Evolutionary conservation across 2,888 invertebrate species (phyloP).

Genomic region (Tetragnatha montana): DNA sequence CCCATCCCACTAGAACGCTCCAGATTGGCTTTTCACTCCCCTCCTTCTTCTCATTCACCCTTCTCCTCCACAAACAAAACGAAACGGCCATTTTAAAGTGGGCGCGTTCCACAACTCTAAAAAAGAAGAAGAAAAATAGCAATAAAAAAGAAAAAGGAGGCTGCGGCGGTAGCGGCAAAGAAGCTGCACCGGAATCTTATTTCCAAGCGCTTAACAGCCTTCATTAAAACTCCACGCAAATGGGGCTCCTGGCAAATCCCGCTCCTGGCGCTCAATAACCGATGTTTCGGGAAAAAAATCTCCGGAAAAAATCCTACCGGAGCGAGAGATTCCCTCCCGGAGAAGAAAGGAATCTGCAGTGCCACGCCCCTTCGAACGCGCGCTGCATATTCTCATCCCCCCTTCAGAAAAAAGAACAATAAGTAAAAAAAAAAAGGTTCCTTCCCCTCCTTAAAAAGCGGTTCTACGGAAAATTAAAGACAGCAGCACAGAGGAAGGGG

Average conservation of each 20-base stretch:
- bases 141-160: neutral
- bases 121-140: neutral
- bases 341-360: slow-evolving; percentile 30
- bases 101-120: neutral
- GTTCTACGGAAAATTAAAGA: slow-evolving; percentile 50
- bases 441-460: slow-evolving; percentile 27
- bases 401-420: slow-evolving; percentile 14
- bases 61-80: slow-evolving; percentile 33
- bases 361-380: slow-evolving; percentile 45
- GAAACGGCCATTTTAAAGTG: slow-evolving; percentile 28
- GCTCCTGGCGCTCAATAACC: slow-evolving; percentile 29
- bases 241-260: slow-evolving; percentile 38
- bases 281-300: slow-evolving; percentile 34
- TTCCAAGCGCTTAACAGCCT: slow-evolving; percentile 51
- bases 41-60: neutral
- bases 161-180: neutral
- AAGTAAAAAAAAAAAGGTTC: neutral
- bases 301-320: slow-evolving; percentile 61
- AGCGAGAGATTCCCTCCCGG: slow-evolving; percentile 41
- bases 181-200: slow-evolving; percentile 43
- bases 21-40: neutral
- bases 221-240: slow-evolving; percentile 53
- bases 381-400: slow-evolving; percentile 10
- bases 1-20: neutral
- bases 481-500: neutral